A percentile compares a stretch with the other conserved stretches of the same genome.
phyloP scores from a whole-genome alignment of 2,797 vertebrate species.

The Gephyroberyx darwinii region DNA sequence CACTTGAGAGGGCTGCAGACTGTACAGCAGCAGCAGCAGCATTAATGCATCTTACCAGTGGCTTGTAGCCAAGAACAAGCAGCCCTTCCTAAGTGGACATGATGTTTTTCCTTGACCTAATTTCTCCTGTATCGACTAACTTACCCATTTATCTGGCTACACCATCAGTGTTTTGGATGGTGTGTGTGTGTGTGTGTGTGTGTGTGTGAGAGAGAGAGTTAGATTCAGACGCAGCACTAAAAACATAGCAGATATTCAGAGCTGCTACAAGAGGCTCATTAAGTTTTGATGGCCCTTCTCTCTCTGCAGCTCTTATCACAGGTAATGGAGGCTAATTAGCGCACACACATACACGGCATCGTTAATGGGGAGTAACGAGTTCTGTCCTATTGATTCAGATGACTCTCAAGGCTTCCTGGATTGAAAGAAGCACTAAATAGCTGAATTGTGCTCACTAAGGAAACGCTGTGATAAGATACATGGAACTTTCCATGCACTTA shows the following conservation, averaged over 20 bases:
- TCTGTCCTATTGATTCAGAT: constrained; percentile 64
- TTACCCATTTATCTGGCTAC: constrained; percentile 52
- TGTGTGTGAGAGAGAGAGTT: neutral
- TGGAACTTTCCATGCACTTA: neutral
- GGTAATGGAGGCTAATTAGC: constrained; percentile 82
- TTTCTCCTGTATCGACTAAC: constrained; percentile 56
- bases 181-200: constrained; percentile 23
- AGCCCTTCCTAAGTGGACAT: constrained; percentile 51
- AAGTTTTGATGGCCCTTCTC: constrained; percentile 78
- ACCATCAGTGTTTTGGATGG: neutral
- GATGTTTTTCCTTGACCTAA: constrained; percentile 60
- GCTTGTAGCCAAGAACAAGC: constrained; percentile 50
- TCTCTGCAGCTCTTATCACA: constrained; percentile 77
- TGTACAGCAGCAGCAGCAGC: neutral
- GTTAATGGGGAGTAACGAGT: constrained; percentile 63
- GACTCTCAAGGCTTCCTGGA: constrained; percentile 54
- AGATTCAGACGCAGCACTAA: constrained; percentile 58
- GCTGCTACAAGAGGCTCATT: constrained; percentile 76
- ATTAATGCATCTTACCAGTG: constrained; percentile 31
- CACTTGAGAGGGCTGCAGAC: too few relatives aligned
- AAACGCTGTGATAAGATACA: constrained; percentile 16
- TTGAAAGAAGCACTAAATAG: constrained; percentile 20
- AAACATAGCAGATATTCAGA: constrained; percentile 69
- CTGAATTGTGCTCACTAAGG: constrained; percentile 31
- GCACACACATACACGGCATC: constrained; percentile 65